Base-by-base conservation (phyloP, 2,797 vertebrate species). In the Notolabrus celidotus region DNA sequence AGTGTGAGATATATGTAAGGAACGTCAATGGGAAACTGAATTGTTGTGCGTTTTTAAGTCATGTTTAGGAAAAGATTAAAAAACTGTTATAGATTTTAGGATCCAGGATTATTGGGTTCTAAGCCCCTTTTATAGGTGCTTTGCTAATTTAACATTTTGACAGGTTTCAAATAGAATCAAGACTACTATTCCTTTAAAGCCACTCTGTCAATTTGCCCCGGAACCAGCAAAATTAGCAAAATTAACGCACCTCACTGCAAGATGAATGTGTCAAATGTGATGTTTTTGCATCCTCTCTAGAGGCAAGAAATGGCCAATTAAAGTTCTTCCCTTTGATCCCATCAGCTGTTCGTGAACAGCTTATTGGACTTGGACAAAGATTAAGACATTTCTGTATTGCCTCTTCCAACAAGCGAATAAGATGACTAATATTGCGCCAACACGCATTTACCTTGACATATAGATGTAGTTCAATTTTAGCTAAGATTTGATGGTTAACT, bases 1-100 rank as follows among this genome's bases (percentile, higher is more conserved):
- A 46, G 7, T 7, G 14, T 47, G 47, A 62, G 39, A 5, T 38
- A 80, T 55, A 31, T 33, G 22, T 64, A 67, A 14, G 22, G 69
- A 52, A 59, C 39, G 51, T 67, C 38, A 61, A 25, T 2, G n/a
- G 50, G n/a, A 39, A 64, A 63, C 22, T 20, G 11, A 43, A 41
- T 1, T 43, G 45, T 20, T 41, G 15, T 58, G 10, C 4, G 34
- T 16, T 59, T 63, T 56, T 58, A 14, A 22, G 2, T 27, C 0
- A 65, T 17, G 19, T 64, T 66, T 46, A 54, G 19, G 15, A 12
- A 46, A 5, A 23, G 4, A 47, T 14, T n/a, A n/a, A n/a, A n/a
- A n/a, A n/a, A n/a, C 19, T 46, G 34, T 19, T 56, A 4, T 53
- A 14, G 15, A 31, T 45, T 42, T 67, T 5, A 15, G 34, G 5